These are phyloP conservation scores for Rousettus leschenaultii DNA, from an alignment of 2,113 vertebrate species.

Conservation along the genomic window DNA sequence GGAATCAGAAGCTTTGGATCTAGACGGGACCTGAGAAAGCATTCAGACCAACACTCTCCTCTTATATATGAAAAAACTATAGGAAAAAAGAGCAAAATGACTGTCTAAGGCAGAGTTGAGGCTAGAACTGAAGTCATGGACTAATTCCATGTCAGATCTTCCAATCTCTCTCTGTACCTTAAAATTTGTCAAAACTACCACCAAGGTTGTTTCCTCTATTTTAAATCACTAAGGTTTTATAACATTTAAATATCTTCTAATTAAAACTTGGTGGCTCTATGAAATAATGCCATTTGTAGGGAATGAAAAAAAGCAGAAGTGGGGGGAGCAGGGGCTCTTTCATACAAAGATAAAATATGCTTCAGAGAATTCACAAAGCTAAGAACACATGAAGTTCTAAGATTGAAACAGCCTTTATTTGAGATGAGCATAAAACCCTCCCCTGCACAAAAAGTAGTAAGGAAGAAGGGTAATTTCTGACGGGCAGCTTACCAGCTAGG, in stretches of 20 bases:
- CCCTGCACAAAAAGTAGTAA: not conserved
- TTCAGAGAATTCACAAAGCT: not conserved
- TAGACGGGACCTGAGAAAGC: not conserved
- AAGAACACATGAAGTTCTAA: not conserved
- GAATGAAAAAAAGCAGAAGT: not conserved
- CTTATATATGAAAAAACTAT: not conserved
- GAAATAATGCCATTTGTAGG: not conserved
- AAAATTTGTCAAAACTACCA: not conserved
- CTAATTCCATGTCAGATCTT: not conserved
- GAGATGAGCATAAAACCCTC: not conserved
- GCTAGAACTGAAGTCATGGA: not conserved
- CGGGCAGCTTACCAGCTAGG: not conserved
- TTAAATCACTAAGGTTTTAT: not conserved
- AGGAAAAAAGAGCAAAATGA: not conserved
- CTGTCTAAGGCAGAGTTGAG: not conserved
- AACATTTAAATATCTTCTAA: conserved; percentile 11
- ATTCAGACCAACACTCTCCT: not conserved
- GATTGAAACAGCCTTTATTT: not conserved
- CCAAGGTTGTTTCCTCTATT: not conserved
- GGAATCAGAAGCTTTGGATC: not conserved
- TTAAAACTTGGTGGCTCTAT: not conserved
- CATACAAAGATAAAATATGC: not conserved
- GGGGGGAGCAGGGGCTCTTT: not conserved
- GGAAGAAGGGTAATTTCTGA: not conserved
- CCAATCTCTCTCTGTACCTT: not conserved